Base-by-base conservation (phyloP, 2,113 vertebrate species). In the Kobus ellipsiprymnus region DNA sequence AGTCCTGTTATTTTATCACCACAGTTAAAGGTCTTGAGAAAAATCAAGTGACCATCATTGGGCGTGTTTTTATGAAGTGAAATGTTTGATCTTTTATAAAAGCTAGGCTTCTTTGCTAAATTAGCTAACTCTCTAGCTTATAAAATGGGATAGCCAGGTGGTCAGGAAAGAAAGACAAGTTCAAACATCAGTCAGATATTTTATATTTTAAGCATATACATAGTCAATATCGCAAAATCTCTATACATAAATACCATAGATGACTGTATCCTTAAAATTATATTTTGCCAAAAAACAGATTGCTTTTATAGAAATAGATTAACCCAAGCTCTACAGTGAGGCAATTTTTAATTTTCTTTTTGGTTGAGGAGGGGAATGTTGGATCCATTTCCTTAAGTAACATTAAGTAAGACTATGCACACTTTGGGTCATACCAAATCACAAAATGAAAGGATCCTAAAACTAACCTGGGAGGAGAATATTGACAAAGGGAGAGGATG, bases 1-100 rank as follows among this genome's bases (percentile, higher is more conserved):
- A 97, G 48, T 48, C 52, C 83, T 95, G 21, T 55, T 96, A 91
- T 91, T 96, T 96, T 95, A 94, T 95, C 90, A 59, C 83, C 97
- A 97, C 83, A 98, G 95, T 97, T 97, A 97, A 96, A 98, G 94
- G 82, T 98, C 92, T 98, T 94, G 91, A 98, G 96, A 95, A 88
- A 74, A 96, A 98, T 96, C 86, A 97, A 97, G 83, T 71, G 77
- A 84, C 50, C 40, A 62, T 94, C 50, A 81, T 84, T 96, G 60
- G 92, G 97, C 98, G 88, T 82, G 1, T 90, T 83, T 89, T 83
- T 97, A 96, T 95, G 95, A 89, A 98, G 96, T 82, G 97, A 98
- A 98, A 98, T 95, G 89, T 94, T 96, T 96, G 96, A 67, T 92
- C 46, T 98, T 83, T 95, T 95, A 91, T 94, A 98, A 97, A 98